Base-by-base conservation (phyloP, 1,140 invertebrate species). In the Brevipalpus yothersi region DNA sequence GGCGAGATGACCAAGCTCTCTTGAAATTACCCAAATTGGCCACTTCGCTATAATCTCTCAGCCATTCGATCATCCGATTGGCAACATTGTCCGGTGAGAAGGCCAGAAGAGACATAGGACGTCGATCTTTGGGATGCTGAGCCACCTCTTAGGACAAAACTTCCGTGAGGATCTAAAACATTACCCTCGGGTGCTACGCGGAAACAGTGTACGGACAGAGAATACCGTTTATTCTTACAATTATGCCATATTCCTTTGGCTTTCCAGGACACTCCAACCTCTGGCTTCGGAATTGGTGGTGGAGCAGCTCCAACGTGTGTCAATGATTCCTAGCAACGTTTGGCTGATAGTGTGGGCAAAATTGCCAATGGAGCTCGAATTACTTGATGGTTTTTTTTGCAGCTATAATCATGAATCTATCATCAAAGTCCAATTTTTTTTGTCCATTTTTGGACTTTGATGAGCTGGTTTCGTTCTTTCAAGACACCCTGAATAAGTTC, bases 161-260 rank as follows among this genome's bases (percentile, higher is more conserved):
- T 39, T 49, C 21, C 7, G n/a, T 42, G 42, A 8, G 59, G 55
- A 41, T 63, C 59, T 1, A 58, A 39, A n/a, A 54, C 42, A 21
- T 21, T 56, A 19, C 62, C 59, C 15, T 41, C 49, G 0, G 56
- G 17, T 19, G 55, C 43, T n/a, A 63, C 31, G 10, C 42, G 41
- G 13, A 63, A 58, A 13, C 41, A 57, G 41, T 64, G 61, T 3
- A 57, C 21, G 12, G 63, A 58, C n/a, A 64, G 42, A 5, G 55
- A 53, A 43, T 63, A 64, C n/a, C 42, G 56, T 58, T 64, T 64
- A 40, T 41, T 21, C 31, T 47, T 41, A 58, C 63, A 63, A 39
- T 54, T 41, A 2, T 60, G 41, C 59, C 62, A 63, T 0, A 45
- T 62, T 11, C 43, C 49, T 58, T 58, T 58, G 23, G 15, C 9